Conservation (phyloP, 2,888 invertebrate species). For the Pogonocherus hispidulus region DNA sequence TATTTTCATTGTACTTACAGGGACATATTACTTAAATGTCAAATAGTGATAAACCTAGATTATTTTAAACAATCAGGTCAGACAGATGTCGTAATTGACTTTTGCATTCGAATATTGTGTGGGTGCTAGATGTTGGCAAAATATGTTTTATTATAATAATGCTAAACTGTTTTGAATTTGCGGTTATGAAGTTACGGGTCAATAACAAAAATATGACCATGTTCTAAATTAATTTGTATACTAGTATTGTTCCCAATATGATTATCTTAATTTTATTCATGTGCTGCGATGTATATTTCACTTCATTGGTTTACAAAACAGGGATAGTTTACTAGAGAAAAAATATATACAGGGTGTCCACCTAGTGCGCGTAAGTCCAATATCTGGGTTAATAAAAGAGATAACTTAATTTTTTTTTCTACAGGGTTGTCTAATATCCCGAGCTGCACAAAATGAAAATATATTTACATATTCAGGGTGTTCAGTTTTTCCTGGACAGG, state of each 20-base stretch:
- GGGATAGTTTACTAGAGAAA: not conserved
- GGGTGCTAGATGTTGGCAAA: conserved; percentile 22
- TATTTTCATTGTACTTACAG: not conserved
- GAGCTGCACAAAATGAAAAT: too few relatives aligned
- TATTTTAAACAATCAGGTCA: conserved; percentile 25
- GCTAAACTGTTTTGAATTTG: conserved; percentile 26
- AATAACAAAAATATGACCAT: conserved; percentile 35
- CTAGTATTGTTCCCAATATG: conserved; percentile 30
- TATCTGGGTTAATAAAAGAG: too few relatives aligned
- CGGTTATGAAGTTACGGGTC: conserved; percentile 28
- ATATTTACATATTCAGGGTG: too few relatives aligned
- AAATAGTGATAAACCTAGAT: conserved; percentile 12
- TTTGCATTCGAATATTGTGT: conserved; percentile 24
- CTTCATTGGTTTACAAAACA: not conserved
- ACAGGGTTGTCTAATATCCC: too few relatives aligned
- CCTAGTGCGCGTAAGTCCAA: too few relatives aligned
- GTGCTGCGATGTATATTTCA: not conserved
- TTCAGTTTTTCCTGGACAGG: too few relatives aligned
- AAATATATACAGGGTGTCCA: not conserved
- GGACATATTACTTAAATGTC: conserved; percentile 1
- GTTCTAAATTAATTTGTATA: conserved; percentile 28
- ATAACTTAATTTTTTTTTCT: too few relatives aligned
- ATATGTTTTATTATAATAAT: conserved; percentile 11
- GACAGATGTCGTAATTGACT: conserved; percentile 8
- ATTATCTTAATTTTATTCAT: conserved; percentile 11